Evolutionary conservation across 2,113 vertebrate genomes (phyloP), one percentile per base, ranked within the genome.

Genomic region (pig (Sus scrofa)): DNA sequence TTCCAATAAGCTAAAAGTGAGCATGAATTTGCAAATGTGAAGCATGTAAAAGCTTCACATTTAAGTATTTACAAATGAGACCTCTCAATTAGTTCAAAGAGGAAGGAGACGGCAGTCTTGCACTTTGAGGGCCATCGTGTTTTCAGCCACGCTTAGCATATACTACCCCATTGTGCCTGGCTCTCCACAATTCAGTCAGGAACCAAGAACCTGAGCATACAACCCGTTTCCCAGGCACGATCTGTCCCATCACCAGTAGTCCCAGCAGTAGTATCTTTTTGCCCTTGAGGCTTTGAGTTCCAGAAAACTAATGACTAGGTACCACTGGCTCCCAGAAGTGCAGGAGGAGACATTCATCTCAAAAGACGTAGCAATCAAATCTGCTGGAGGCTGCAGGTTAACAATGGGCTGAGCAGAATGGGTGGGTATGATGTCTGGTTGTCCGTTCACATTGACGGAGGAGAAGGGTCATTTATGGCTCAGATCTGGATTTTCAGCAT

Each of bases 51-150:
- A 75, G 18, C 32, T 65, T 73, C 30, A 60, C 30, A 30, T 56
- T 86, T 83, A 89, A 83, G 34, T 30, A 73, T 34, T 62, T 89
- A 30, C n/a, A 89, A 81, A 95, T 58, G 27, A 78, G 44, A 63
- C 13, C 50, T 90, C 12, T 32, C 11, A 65, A 14, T 90, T 85
- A 85, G 60, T 94, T 96, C 71, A 12, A 74, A 71, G 67, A 86
- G 7, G 52, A 70, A 90, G 34, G 54, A 85, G 44, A 30, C 0
- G 0, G 56, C 18, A 65, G 73, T 62, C 44, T 8, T 44, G 81
- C 13, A 34, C 7, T 67, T 87, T 70, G 68, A 87, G 44, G 6
- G 16, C 7, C 18, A 37, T 18, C 1, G 32, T 73, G 70, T 75
- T 84, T 94, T 81, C 54, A 75, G 54, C 34, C 18, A 27, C 7